Base-by-base conservation (phyloP, 2,797 vertebrate species). In the Lepus townsendii region DNA sequence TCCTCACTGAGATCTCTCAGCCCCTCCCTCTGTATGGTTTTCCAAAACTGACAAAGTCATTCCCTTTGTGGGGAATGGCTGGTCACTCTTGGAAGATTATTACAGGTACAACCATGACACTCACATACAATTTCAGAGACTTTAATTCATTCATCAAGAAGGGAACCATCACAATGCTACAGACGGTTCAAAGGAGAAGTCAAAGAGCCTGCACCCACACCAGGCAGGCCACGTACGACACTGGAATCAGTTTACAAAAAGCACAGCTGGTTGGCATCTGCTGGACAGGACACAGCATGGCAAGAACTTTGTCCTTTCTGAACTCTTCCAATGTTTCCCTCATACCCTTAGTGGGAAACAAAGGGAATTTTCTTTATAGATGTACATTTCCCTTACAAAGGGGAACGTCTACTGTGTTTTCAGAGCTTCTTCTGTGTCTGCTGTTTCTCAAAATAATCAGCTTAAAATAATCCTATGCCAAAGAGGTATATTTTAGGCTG, bases 401-500 rank as follows among this genome's bases (percentile, higher is more conserved):
- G 63, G 30, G 66, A 68, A 68, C 13, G 50, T 83, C 80, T 82
- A 50, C 79, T 83, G 42, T 83, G 63, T 83, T 83, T 83, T 66
- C 42, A 83, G 80, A 68, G 13, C 47, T 83, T 83, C 79, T 83
- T 63, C 63, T 83, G 63, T 52, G 80, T 68, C 80, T 83, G 63
- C 80, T 68, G 30, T 83, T 68, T 83, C 80, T 83, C 63, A 52
- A 83, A 83, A 83, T 83, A 83, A 68, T 83, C 80, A 83, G 80
- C 80, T 68, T 32, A 68, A 83, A 83, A 83, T 83, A 83, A 30
- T 47, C 62, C 20, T 83, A 68, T 68, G 80, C 63, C 63, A 68
- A 50, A 52, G 20, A 68, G 80, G 47, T 47, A 83, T 83, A 83
- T 83, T 83, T 83, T 83, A 63, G 80, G 80, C 54, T 68, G 42